Base-by-base conservation (phyloP, 92 coral and sea anemone genomes). In the Epizoanthus scotinus region DNA sequence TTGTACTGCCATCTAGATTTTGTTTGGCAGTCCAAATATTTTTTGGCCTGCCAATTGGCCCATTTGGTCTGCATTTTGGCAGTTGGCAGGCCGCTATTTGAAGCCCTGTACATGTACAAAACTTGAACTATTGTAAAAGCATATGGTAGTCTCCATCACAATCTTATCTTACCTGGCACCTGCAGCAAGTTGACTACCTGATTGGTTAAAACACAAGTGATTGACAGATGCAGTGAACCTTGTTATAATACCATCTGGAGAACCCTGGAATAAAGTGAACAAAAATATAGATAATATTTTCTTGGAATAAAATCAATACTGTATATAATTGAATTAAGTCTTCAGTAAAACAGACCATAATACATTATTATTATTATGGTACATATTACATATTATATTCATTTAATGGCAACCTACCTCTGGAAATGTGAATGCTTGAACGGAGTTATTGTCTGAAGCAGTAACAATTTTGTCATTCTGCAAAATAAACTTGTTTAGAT, bases 151-250 rank as follows among this genome's bases (percentile, higher is more conserved):
- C 40, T 53, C n/a, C 1, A 28, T n/a, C 19, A 5, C 47, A 64
- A 14, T 10, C 44, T 42, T 59, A 42, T n/a, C 9, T 7, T 67
- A 94, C 99, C 99, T 96, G 63, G 95, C 87, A 38, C 94, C 98
- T 50, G 99, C 98, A 24, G 93, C 99, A 52, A 96, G 78, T 78
- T 84, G 82, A 42, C 87, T 89, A 67, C 98, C 95, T 77, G 99
- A 91, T 86, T 87, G 92, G 87, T 89, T 93, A 57, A 91, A 89
- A 61, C 95, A 93, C 19, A 96, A 82, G 44, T 94, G 95, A 88
- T 96, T 96, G 82, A 96, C 85, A 81, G 98, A 71, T 22, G 94
- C 94, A 17, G 99, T 91, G 83, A 96, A 96, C n/a, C 99, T 87
- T 78, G 98, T 85, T 3, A 93, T 84, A 61, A 96, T 91, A 47